These are phyloP conservation scores for Albula glossodonta DNA, from an alignment of 2,113 vertebrate genomes.

Conservation along the genomic window DNA sequence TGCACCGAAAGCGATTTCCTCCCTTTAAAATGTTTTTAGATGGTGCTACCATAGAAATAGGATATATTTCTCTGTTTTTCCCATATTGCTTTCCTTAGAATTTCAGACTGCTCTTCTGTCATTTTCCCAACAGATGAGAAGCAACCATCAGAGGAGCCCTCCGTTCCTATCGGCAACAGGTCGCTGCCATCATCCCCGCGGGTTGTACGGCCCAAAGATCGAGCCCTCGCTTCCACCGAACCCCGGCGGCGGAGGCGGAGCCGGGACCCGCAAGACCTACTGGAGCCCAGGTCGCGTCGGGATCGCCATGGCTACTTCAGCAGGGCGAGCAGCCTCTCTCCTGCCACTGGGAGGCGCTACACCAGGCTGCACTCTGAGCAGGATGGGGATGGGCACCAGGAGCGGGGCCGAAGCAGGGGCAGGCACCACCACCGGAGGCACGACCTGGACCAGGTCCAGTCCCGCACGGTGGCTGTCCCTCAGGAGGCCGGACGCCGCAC, in stretches of 20 bases:
- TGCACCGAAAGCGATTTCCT: too few relatives aligned
- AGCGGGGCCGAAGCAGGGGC: constrained; percentile 64
- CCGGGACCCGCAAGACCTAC: constrained; percentile 55
- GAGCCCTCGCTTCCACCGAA: constrained; percentile 48
- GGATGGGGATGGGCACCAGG: constrained; percentile 31
- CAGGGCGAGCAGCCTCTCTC: constrained; percentile 63
- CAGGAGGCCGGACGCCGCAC: constrained; percentile 51
- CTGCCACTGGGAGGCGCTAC: constrained; percentile 47
- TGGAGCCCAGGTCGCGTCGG: constrained; percentile 38
- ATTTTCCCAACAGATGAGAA: constrained; percentile 67
- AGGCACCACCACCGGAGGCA: constrained; percentile 72
- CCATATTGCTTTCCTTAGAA: too few relatives aligned
- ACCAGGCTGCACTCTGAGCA: not conserved
- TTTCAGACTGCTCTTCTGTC: not conserved
- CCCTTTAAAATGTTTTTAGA: too few relatives aligned
- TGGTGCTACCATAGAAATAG: too few relatives aligned
- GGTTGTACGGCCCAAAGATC: constrained; percentile 87
- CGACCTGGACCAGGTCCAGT: constrained; percentile 70
- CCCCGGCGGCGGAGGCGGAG: constrained; percentile 54
- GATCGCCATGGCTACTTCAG: constrained; percentile 50
- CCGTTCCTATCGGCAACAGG: constrained; percentile 40
- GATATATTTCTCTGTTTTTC: too few relatives aligned
- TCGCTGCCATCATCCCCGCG: constrained; percentile 63
- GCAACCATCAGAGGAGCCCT: constrained; percentile 43
- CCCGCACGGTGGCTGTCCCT: constrained; percentile 58